Evolutionary conservation across 2,888 invertebrate species (phyloP), one percentile per base, ranked within the genome.

Genomic region (Dicyrtomina minuta): DNA sequence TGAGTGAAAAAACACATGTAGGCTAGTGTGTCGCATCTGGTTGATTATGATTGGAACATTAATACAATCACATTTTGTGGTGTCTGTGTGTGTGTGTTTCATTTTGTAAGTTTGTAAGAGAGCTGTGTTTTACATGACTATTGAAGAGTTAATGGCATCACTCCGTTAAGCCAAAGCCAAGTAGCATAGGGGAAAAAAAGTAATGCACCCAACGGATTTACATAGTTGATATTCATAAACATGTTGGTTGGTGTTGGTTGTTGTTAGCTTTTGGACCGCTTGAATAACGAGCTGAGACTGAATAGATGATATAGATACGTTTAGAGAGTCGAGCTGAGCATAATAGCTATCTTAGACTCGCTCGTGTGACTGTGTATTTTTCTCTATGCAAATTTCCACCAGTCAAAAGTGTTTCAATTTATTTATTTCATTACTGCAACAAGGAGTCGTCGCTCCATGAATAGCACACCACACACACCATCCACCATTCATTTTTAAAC

Each of bases 31-130:
- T 70, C 73, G 71, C 71, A 73, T 73, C 69, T 73, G 71, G 70
- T 46, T 70, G 68, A 71, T 71, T 68, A 72, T 74, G 70, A 70
- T 70, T 70, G 61, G 49, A 72, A 70, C 74, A 72, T 72, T 74
- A 72, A 66, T 72, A 58, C 64, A 74, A 73, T 73, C 72, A 72
- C 72, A 69, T 72, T n/a, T 72, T 69, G 69, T 68, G 70, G 70
- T 61, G 33, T 60, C 60, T 13, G 53, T 53, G 10, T 53, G 53
- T 22, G 24, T 24, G 8, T 53, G 24, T 53, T 43, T 66, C 33
- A 27, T 67, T 17, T 67, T 51, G 3, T 2, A 22, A 33, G 20
- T 51, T 5, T n/a, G 24, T 27, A 20, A 49, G 58, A 22, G 39
- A 27, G 33, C 49, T 46, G 4, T 33, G 33, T 33, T 56, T 58